Percentiles rank a stretch among this genome's conserved stretches.
Evolutionary conservation across 2,888 invertebrate genomes (phyloP).

Genomic region (Andrena minutula): DNA sequence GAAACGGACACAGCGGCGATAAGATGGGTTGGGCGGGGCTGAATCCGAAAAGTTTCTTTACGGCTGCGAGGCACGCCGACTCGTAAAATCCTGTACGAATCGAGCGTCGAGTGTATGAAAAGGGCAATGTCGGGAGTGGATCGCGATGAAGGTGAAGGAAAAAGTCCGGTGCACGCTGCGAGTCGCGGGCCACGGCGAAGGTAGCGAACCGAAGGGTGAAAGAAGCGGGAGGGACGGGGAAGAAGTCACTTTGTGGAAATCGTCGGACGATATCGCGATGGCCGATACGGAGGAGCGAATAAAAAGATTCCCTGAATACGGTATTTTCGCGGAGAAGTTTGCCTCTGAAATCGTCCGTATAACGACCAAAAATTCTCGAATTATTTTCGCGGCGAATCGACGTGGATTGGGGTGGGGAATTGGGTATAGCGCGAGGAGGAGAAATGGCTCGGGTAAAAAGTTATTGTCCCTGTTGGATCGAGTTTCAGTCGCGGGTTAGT

Average conservation of each 20-base stretch:
- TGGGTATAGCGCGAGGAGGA: background rate
- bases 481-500: constrained; percentile 17
- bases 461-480: constrained; percentile 38
- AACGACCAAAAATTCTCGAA: constrained; percentile 64
- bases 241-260: constrained; percentile 53
- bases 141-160: constrained; percentile 39
- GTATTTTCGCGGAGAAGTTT: constrained; percentile 47
- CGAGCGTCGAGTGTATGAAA: constrained; percentile 56
- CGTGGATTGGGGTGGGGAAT: background rate
- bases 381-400: constrained; percentile 54
- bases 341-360: constrained; percentile 37
- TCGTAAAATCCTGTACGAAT: constrained; percentile 69
- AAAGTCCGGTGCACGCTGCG: background rate
- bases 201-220: background rate
- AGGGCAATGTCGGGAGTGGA: constrained; percentile 49
- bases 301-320: constrained; percentile 56
- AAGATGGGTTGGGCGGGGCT: constrained; percentile 4
- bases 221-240: background rate
- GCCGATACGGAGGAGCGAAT: constrained; percentile 22
- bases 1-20: constrained; percentile 35
- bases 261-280: constrained; percentile 43
- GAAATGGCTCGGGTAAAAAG: constrained; percentile 27
- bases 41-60: constrained; percentile 72
- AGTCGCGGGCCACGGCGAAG: background rate
- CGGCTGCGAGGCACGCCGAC: constrained; percentile 52